Evolutionary conservation across 2,113 vertebrate genomes (phyloP), one percentile per base, ranked within the genome.

Genomic region (Sitta europaea): DNA sequence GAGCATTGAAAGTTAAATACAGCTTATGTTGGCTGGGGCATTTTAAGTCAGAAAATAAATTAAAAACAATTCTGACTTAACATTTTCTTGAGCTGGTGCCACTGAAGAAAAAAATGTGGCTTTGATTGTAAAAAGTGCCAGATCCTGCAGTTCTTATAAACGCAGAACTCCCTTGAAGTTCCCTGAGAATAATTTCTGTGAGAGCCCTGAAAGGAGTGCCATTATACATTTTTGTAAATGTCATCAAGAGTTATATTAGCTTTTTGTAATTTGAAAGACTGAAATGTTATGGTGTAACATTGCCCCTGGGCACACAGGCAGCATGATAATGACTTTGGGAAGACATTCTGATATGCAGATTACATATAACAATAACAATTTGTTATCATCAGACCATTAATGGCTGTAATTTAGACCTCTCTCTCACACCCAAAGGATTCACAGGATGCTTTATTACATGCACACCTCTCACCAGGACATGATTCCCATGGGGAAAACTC

Each of bases 221-320:
- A 84, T 91, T 86, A 81, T 33, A 85, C 66, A 77, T 91, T 92
- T 96, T 82, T 82, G 86, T 91, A 91, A 96, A 96, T 97, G 89
- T 89, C 91, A 95, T 85, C 38, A 63, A 78, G 77, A 96, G 66
- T 91, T 96, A 89, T 89, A 96, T 96, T 95, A 84, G 84, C 65
- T 85, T 91, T 86, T 90, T 92, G 71, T 70, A 82, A 91, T 96
- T 85, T 96, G 70, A 87, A 91, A 94, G 85, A 85, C 77, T 79
- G 58, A 87, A 96, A 92, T 89, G 74, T 68, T 95, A 21, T 42
- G 62, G 66, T 73, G 42, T 72, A 95, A 91, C 58, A 93, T 96
- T 92, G 93, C 94, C 77, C 76, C 68, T 71, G 86, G 84, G 93
- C 84, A 79, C 74, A 73, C 31, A 87, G 57, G 61, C 80, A 89